Evolutionary conservation across 2,113 vertebrate species (phyloP).

Genomic region (Actinemys pallida): DNA sequence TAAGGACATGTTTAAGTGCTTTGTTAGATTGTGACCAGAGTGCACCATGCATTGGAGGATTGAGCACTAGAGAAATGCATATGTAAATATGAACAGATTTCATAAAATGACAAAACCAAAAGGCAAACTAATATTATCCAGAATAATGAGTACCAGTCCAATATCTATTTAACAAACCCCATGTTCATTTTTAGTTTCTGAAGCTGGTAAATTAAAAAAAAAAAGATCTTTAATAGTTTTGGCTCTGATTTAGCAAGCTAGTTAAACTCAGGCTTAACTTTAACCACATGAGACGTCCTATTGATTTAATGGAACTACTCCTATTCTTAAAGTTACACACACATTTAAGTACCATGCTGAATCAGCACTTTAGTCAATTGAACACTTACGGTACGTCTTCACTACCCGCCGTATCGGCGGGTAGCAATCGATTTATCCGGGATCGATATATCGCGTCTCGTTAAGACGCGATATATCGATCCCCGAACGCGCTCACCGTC

Average conservation of each 20-base stretch:
- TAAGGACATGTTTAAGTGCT: not conserved
- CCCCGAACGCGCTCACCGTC: too few species aligned
- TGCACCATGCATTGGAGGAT: not conserved
- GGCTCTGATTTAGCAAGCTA: not conserved
- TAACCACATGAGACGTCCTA: not conserved
- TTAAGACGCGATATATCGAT: too few species aligned
- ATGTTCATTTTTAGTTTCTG: not conserved
- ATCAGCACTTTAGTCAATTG: not conserved
- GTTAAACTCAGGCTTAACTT: not conserved
- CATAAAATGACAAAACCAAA: not conserved
- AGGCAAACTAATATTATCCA: not conserved
- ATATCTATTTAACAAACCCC: not conserved
- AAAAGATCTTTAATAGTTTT: not conserved
- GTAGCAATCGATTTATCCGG: too few species aligned
- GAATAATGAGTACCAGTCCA: not conserved
- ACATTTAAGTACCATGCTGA: not conserved
- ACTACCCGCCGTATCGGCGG: too few species aligned
- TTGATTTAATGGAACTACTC: not conserved
- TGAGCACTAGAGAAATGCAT: not conserved
- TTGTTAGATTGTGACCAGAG: not conserved
- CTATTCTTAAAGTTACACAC: not conserved
- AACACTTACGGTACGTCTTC: not conserved
- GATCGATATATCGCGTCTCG: too few species aligned
- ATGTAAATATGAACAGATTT: not conserved
- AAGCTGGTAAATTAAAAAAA: not conserved